A percentile compares a stretch with the other conserved stretches of the same genome.
Evolutionary conservation across 2,888 invertebrate species (phyloP).

Genomic region (Eudasyphora cyanicolor): DNA sequence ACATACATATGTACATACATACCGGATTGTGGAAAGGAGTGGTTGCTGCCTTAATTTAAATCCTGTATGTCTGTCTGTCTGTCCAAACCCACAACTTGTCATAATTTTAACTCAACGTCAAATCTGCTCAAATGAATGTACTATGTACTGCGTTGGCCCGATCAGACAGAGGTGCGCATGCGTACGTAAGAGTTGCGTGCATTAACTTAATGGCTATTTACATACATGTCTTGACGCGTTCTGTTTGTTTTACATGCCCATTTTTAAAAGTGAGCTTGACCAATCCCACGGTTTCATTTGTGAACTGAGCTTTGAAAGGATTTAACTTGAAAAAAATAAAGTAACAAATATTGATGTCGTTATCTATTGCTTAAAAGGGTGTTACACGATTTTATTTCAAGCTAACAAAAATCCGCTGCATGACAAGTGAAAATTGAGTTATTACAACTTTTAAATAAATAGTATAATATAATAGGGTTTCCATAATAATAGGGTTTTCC

Average conservation of each 20-base stretch:
- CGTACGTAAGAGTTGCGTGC: neutral
- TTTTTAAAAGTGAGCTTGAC: constrained; percentile 10
- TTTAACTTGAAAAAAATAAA: too few relatives aligned
- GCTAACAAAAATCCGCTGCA: too few relatives aligned
- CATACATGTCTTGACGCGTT: neutral
- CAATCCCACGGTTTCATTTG: neutral
- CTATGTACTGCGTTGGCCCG: neutral
- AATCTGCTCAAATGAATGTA: neutral
- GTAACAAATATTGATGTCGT: too few relatives aligned
- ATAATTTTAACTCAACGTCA: neutral
- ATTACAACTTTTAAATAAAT: too few relatives aligned
- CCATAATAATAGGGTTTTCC: too few relatives aligned
- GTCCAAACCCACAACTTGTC: neutral
- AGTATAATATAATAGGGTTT: too few relatives aligned
- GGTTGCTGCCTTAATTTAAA: neutral
- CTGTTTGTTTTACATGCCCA: neutral
- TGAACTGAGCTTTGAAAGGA: constrained; percentile 9
- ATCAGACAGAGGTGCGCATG: neutral
- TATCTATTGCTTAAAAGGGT: too few relatives aligned
- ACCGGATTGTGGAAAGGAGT: neutral
- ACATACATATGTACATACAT: too few relatives aligned
- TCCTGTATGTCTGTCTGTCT: constrained; percentile 31
- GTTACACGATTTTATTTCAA: too few relatives aligned
- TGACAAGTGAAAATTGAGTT: too few relatives aligned
- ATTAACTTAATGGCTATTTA: neutral